Percentiles rank a stretch among this genome's conserved stretches.
Conservation (phyloP, 1,140 invertebrate species). For the Octopus bimaculoides region DNA sequence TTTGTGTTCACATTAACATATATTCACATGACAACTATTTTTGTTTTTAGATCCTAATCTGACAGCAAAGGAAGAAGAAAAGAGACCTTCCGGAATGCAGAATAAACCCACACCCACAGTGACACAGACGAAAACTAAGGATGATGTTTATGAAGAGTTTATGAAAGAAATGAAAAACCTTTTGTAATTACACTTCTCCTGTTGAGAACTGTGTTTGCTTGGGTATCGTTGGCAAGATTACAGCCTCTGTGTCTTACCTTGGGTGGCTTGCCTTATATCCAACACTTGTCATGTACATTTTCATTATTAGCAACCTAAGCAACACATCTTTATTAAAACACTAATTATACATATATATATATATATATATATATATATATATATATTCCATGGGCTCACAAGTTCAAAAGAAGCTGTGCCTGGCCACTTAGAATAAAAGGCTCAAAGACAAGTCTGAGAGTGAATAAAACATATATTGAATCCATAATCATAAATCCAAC, state of each 20-base stretch:
- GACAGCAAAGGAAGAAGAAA: slow-evolving; percentile 47
- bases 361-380: background rate
- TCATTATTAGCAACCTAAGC: background rate
- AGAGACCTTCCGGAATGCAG: slow-evolving; percentile 27
- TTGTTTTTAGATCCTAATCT: background rate
- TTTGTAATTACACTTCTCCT: slow-evolving; percentile 60
- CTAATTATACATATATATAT: background rate
- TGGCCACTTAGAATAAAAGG: no score
- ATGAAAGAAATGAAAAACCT: slow-evolving; percentile 97
- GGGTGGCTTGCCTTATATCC: background rate
- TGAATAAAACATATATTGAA: no score
- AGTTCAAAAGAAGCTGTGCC: background rate
- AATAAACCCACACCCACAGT: slow-evolving; percentile 37
- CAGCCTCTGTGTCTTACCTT: no score
- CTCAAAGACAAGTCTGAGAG: no score
- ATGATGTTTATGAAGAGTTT: slow-evolving; percentile 96
- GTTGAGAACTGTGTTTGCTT: no score
- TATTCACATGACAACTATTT: no score
- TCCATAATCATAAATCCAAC: no score
- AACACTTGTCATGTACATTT: background rate
- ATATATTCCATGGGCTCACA: background rate
- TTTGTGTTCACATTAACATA: no score
- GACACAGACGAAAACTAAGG: slow-evolving; percentile 74
- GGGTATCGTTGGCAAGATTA: no score
- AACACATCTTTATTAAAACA: background rate